Base-by-base conservation (phyloP, 2,797 vertebrate species). In the Acanthopagrus latus region DNA sequence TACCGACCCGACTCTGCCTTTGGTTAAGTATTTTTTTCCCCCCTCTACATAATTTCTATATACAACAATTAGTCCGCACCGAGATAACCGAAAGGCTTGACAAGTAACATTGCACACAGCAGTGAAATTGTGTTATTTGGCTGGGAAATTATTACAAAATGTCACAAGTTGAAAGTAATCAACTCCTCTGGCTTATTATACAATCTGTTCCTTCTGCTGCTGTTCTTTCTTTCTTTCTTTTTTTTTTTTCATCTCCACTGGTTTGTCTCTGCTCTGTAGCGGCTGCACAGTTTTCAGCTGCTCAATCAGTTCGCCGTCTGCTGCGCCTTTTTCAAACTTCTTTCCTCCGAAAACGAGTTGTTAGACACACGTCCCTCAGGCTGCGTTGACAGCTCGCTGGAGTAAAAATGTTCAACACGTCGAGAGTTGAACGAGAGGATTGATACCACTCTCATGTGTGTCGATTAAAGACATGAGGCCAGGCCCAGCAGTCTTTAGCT, bases 1-100 rank as follows among this genome's bases (percentile, higher is more conserved):
- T 85, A 60, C 64, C 21, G 43, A 70, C 81, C 67, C 25, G 52
- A 78, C 84, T 88, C 86, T 89, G 89, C 72, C 84, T 88, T 86
- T 90, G 80, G 83, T 90, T 85, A 87, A 66, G 54, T 21, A 2
- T 71, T 66, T 66, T 71, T 66, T 67, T 62, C 73, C 67, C 73
- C 73, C 67, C 73, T 27, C 60, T 27, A 82, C 81, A 74, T 81
- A 65, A 78, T 88, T 83, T 75, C 68, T 85, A 64, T 47, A 52
- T 85, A 71, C 29, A 46, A 48, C 62, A 64, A 75, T 71, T 79
- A 56, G 72, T 84, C 80, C 73, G 71, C 60, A 76, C 48, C 46
- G 21, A 51, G 50, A 69, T 67, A 73, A 66, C 65, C 68, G 52
- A 33, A 25, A 27, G 18, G 38, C 21, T 76, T 85, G 82, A 84